Evolutionary conservation across 2,113 vertebrate genomes (phyloP), one percentile per base, ranked within the genome.

Genomic region (human): DNA sequence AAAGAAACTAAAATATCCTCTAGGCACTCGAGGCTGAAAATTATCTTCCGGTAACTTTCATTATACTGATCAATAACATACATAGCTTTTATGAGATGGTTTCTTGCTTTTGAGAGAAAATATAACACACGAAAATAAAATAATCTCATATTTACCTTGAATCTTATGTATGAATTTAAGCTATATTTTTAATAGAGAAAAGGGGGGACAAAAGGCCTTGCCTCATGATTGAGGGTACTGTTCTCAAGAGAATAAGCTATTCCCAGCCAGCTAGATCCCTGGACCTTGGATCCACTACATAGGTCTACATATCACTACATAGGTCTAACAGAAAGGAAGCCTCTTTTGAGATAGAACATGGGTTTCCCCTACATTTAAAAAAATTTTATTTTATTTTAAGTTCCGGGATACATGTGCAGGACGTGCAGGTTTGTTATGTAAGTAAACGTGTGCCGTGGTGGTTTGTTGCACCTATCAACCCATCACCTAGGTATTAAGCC

Each of bases 31-130:
- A 93, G 96, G 48, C 57, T 97, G 0, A 32, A 70, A 96, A 94
- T 93, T 97, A 90, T 90, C 68, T 93, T 92, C 76, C 95, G 70
- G 76, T 96, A 70, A 61, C 52, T 96, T 98, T 87, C 90, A 97
- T 97, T 93, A 85, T 45, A 87, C 68, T 57, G 86, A 95, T 97
- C 89, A 93, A 84, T 97, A 96, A 94, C 38, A 80, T 50, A 91
- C 89, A 93, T 22, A 61, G 76, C 35, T 97, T 97, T 87, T 89
- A 84, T 82, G 55, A 96, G 75, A 93, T 38, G 52, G 25, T 94
- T 93, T 94, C 48, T 96, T 90, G 75, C 30, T 96, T 97, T 79
- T 11, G 57, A 78, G 40, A 86, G 81, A 97, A 95, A 97, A 89
- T 84, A 45, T 32, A 90, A 86, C 52, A 86, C 30, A 85, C 59